Evolutionary conservation across 2,113 vertebrate genomes (phyloP).

Genomic region (Misgurnus anguillicaudatus): DNA sequence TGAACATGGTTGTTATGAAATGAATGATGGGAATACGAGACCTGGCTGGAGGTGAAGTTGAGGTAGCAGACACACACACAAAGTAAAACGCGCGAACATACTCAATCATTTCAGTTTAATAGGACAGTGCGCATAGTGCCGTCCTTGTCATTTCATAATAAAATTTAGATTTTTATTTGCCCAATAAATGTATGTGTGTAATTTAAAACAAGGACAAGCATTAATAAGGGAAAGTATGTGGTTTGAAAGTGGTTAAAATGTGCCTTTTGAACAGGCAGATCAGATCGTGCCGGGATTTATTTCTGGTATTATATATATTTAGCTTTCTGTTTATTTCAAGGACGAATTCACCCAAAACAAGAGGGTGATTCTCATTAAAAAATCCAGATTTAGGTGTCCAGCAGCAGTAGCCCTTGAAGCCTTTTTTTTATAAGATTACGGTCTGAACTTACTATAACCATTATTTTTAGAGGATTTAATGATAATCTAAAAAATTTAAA

Average conservation of each 20-base stretch:
- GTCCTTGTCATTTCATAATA: not conserved
- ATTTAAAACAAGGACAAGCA: not conserved
- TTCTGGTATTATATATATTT: not conserved
- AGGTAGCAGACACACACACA: not conserved
- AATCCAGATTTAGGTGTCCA: too few species aligned
- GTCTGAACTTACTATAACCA: too few species aligned
- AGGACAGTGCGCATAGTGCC: not conserved
- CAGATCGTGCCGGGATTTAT: not conserved
- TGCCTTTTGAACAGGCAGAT: conserved; percentile 1
- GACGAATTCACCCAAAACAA: not conserved
- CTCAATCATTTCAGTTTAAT: conserved; percentile 7
- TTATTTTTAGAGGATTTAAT: too few species aligned
- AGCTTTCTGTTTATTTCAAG: not conserved
- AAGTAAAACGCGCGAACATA: too few species aligned
- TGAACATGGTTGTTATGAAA: not conserved
- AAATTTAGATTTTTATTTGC: not conserved
- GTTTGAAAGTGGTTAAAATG: not conserved
- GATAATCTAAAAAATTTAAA: too few species aligned
- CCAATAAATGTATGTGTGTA: not conserved
- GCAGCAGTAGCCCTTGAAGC: too few species aligned
- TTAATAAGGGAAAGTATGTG: conserved; percentile 12
- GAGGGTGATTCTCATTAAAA: too few species aligned
- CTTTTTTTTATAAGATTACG: too few species aligned
- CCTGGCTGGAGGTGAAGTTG: not conserved
- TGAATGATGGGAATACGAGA: conserved; percentile 24